These are phyloP conservation scores for Notolepis coatsorum DNA, from an alignment of 2,797 vertebrate genomes.

Conservation along the genomic window DNA sequence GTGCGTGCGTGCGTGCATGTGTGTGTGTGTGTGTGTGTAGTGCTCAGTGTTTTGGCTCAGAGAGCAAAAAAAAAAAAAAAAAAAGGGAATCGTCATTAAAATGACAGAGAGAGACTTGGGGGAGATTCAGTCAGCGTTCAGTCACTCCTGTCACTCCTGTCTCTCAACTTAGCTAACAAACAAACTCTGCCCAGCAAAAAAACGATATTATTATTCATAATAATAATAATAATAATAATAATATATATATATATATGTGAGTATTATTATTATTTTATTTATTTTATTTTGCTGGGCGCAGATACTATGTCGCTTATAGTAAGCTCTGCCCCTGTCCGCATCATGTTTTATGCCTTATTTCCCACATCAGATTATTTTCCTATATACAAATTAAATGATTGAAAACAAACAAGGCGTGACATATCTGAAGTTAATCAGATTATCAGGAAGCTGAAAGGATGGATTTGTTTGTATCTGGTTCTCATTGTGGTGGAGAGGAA, in stretches of 20 bases:
- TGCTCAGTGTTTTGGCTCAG: neutral
- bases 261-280: too few species aligned
- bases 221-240: too few species aligned
- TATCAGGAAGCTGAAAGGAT: conserved; percentile 31
- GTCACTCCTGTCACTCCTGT: too few species aligned
- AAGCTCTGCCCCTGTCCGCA: conserved; percentile 39
- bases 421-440: conserved; percentile 41
- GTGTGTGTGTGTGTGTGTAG: too few species aligned
- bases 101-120: conserved; percentile 23
- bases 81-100: neutral
- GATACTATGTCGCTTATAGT: conserved; percentile 26
- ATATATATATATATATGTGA: too few species aligned
- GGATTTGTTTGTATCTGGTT: conserved; percentile 4
- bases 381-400: conserved; percentile 35
- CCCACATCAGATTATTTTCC: conserved; percentile 21
- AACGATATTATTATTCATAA: too few species aligned
- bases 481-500: conserved; percentile 33
- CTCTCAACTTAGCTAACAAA: too few species aligned
- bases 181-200: too few species aligned
- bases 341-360: conserved; percentile 16
- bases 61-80: neutral
- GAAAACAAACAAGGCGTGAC: conserved; percentile 49
- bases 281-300: conserved; percentile 23
- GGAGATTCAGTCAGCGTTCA: conserved; percentile 7
- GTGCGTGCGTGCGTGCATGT: neutral